Conservation (phyloP, 2,113 vertebrate genomes). For the Tachuris rubrigastra region DNA sequence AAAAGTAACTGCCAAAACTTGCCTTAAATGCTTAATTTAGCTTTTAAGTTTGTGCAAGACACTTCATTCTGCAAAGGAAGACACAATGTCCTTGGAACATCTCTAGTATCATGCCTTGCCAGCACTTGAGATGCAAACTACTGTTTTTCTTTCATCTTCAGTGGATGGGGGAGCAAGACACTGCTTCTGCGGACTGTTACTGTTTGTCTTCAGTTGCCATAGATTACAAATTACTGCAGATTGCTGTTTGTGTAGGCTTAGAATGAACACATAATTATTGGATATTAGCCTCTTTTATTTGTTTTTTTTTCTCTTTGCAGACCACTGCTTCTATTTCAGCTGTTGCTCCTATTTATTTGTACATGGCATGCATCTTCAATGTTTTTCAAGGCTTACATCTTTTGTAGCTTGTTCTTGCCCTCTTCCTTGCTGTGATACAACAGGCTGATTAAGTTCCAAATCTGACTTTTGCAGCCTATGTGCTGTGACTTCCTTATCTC, state of each 20-base stretch:
- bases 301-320: background rate
- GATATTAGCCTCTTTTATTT: background rate
- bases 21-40: background rate
- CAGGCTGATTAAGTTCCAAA: conserved; percentile 3
- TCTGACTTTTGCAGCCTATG: background rate
- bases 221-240: background rate
- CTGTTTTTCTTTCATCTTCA: background rate
- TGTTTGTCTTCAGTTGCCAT: background rate
- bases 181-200: background rate
- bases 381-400: background rate
- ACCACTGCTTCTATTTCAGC: background rate
- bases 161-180: background rate
- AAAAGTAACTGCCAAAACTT: background rate
- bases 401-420: background rate
- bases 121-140: background rate
- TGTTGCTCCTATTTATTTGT: background rate
- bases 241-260: background rate
- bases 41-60: background rate
- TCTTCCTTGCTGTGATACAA: background rate
- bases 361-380: fast-evolving
- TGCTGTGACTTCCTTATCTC: background rate
- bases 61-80: background rate
- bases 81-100: background rate
- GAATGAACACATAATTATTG: background rate
- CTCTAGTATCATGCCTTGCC: background rate